A percentile compares a stretch with the other conserved stretches of the same genome.
Evolutionary conservation across 2,113 vertebrate species (phyloP).

Genomic region (Oncorhynchus masou): DNA sequence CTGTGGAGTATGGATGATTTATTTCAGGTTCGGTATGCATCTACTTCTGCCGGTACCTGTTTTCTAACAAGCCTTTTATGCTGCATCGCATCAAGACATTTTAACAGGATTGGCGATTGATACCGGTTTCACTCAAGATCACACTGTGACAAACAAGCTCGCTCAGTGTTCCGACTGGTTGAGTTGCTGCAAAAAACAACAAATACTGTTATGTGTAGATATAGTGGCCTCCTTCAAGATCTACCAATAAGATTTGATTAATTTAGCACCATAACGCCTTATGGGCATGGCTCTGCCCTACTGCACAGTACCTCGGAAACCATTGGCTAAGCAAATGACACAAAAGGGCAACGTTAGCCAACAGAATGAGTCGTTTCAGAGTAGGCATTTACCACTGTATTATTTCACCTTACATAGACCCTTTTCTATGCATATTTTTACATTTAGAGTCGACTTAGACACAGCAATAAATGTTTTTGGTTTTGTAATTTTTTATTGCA

Average conservation of each 20-base stretch:
- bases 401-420: constrained; percentile 29
- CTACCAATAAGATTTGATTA: constrained; percentile 40
- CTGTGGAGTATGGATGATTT: constrained; percentile 48
- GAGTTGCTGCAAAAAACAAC: constrained; percentile 32
- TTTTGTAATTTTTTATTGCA: constrained; percentile 15
- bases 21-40: constrained; percentile 41
- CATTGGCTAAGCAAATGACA: not conserved
- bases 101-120: not conserved
- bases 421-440: constrained; percentile 64
- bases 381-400: constrained; percentile 57
- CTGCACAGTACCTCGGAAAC: constrained; percentile 64
- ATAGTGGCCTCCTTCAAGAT: constrained; percentile 47
- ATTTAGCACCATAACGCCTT: constrained; percentile 78
- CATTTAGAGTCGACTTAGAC: not conserved
- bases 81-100: constrained; percentile 51
- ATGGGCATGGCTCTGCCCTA: constrained; percentile 63
- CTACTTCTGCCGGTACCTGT: constrained; percentile 45
- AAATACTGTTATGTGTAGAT: constrained; percentile 11
- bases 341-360: constrained; percentile 14
- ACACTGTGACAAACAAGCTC: constrained; percentile 46
- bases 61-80: constrained; percentile 61
- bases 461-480: not conserved
- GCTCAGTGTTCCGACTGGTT: constrained; percentile 36
- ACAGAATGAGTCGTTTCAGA: constrained; percentile 48
- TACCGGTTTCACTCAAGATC: constrained; percentile 19